phyloP scores from a whole-genome alignment of 2,113 vertebrate genomes.

The Bagarius yarrelli region DNA sequence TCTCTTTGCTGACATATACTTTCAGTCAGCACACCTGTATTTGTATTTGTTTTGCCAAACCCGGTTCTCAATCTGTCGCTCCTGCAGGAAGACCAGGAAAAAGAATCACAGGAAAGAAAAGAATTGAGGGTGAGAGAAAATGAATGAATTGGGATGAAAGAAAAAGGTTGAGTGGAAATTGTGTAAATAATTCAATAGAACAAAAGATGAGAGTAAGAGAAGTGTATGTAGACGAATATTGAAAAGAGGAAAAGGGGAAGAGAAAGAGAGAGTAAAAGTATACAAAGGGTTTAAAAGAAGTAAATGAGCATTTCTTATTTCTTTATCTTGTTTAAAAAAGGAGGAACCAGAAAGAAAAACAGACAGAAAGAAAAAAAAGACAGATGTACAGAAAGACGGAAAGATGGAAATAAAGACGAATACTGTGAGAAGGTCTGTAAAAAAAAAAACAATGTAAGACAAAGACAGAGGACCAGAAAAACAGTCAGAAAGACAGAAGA shows the following conservation, averaged over 20 bases:
- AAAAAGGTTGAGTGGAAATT: no score
- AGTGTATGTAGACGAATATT: no score
- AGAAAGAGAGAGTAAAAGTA: neutral
- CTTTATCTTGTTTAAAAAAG: no score
- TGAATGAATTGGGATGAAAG: no score
- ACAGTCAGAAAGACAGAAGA: no score
- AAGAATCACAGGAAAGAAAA: neutral
- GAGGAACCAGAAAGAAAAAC: neutral
- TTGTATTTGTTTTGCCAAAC: neutral
- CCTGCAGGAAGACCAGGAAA: neutral
- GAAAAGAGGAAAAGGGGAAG: neutral
- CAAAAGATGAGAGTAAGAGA: no score
- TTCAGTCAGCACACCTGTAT: conserved; percentile 23
- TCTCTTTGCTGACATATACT: neutral
- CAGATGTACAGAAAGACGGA: neutral
- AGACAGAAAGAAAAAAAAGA: no score
- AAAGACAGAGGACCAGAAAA: no score
- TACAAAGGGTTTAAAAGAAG: neutral
- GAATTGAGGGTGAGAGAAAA: neutral
- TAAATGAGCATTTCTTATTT: neutral
- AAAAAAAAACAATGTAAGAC: no score
- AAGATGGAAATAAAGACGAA: neutral
- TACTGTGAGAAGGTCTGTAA: no score
- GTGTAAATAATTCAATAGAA: no score
- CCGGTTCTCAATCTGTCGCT: neutral